Percentiles rank a stretch among this genome's conserved stretches.
Evolutionary conservation across 2,888 invertebrate species (phyloP).

Genomic region (Thecophora atra): DNA sequence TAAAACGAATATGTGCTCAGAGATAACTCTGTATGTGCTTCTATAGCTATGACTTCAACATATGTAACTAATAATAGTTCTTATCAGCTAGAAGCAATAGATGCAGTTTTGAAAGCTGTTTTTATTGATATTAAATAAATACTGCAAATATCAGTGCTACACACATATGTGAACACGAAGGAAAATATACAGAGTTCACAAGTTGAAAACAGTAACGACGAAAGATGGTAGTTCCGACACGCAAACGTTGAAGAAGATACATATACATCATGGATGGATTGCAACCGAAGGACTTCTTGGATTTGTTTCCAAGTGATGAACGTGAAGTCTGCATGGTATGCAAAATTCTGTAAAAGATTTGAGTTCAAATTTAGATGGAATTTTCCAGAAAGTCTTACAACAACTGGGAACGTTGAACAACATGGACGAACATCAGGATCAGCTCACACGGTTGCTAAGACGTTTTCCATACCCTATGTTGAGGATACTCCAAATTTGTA

Average conservation of each 20-base stretch:
- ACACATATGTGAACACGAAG: too few relatives aligned
- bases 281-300: slow-evolving; percentile 46
- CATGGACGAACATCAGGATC: slow-evolving; percentile 38
- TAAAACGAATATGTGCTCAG: too few relatives aligned
- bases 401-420: background rate
- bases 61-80: too few relatives aligned
- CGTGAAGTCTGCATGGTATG: slow-evolving; percentile 49
- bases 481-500: slow-evolving; percentile 47
- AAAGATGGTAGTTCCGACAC: background rate
- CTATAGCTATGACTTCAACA: too few relatives aligned
- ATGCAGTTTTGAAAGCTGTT: too few relatives aligned
- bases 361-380: background rate
- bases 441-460: slow-evolving; percentile 42
- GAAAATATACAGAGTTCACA: too few relatives aligned
- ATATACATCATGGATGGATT: slow-evolving; percentile 8
- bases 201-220: too few relatives aligned
- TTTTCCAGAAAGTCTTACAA: slow-evolving; percentile 10
- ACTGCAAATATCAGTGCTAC: too few relatives aligned
- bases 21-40: too few relatives aligned
- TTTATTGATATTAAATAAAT: too few relatives aligned
- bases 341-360: background rate
- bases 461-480: slow-evolving; percentile 51
- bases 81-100: too few relatives aligned
- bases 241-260: background rate
- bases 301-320: slow-evolving; percentile 48